Evolutionary conservation across 2,797 vertebrate genomes (phyloP).

Genomic region (Chelonia mydas): DNA sequence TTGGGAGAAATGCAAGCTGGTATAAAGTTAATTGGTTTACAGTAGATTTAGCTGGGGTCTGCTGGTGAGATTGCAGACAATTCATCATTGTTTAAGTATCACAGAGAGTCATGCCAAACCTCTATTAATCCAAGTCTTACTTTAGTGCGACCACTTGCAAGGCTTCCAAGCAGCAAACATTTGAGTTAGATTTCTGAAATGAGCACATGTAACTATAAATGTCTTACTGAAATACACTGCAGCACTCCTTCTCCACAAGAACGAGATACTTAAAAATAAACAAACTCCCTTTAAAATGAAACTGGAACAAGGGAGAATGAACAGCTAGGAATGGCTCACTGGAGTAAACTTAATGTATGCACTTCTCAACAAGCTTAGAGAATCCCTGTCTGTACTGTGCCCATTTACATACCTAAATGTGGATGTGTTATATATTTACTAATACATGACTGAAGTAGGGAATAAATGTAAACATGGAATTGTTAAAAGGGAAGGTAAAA

Average conservation of each 20-base stretch:
- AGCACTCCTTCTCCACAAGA: neutral
- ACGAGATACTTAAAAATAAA: slow-evolving; percentile 44
- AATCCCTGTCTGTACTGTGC: neutral
- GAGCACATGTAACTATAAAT: slow-evolving; percentile 64
- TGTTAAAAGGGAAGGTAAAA: neutral
- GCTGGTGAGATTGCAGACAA: slow-evolving; percentile 51
- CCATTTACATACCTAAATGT: rapidly evolving
- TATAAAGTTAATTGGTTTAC: slow-evolving; percentile 67
- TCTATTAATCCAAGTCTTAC: slow-evolving; percentile 23
- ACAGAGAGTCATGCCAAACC: slow-evolving; percentile 29
- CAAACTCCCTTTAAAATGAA: slow-evolving; percentile 33
- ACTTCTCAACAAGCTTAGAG: neutral
- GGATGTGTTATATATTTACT: neutral
- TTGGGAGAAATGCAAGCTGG: slow-evolving; percentile 45
- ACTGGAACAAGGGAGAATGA: neutral
- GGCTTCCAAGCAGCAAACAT: neutral
- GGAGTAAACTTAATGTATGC: neutral
- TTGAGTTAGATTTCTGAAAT: slow-evolving; percentile 57
- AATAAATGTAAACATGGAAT: neutral
- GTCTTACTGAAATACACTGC: slow-evolving; percentile 23
- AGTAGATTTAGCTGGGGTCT: slow-evolving; percentile 68
- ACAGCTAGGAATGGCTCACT: neutral
- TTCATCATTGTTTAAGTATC: slow-evolving; percentile 66
- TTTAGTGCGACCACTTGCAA: slow-evolving; percentile 42
- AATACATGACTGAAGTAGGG: neutral